Conservation (phyloP, 2,797 vertebrate genomes). For the Tolypeutes matacus region DNA sequence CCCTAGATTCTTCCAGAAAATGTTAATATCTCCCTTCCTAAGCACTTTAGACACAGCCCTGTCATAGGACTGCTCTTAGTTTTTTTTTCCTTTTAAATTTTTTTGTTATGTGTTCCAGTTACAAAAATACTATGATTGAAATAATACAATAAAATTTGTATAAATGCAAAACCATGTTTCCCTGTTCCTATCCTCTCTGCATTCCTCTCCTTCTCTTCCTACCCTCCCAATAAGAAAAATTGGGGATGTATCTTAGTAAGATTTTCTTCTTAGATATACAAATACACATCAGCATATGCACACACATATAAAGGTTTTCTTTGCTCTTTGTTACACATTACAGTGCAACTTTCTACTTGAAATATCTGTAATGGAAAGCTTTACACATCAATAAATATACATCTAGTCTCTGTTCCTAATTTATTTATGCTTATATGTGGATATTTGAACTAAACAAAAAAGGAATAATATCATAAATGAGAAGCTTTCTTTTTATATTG, state of each 20-base stretch:
- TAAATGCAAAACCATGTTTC: not conserved
- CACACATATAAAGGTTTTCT: not conserved
- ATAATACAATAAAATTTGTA: not conserved
- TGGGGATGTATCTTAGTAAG: not conserved
- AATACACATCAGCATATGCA: not conserved
- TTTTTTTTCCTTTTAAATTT: not conserved
- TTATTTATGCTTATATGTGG: not conserved
- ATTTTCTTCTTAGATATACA: not conserved
- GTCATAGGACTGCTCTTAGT: not conserved
- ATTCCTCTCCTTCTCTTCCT: accelerated
- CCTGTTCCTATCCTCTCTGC: not conserved
- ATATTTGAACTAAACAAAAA: not conserved
- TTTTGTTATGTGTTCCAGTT: not conserved
- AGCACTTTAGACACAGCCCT: not conserved
- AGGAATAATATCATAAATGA: not conserved
- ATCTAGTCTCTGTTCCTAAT: not conserved
- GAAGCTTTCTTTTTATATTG: not conserved
- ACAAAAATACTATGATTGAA: not conserved
- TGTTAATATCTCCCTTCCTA: not conserved
- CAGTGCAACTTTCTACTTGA: not conserved
- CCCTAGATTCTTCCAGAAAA: not conserved
- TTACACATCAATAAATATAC: not conserved
- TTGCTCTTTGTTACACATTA: not conserved
- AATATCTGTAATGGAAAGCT: not conserved
- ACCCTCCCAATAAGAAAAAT: too few relatives aligned